Evolutionary conservation across 2,888 invertebrate species (phyloP), one percentile per base, ranked within the genome.

Genomic region (Platycnemis pennipes): DNA sequence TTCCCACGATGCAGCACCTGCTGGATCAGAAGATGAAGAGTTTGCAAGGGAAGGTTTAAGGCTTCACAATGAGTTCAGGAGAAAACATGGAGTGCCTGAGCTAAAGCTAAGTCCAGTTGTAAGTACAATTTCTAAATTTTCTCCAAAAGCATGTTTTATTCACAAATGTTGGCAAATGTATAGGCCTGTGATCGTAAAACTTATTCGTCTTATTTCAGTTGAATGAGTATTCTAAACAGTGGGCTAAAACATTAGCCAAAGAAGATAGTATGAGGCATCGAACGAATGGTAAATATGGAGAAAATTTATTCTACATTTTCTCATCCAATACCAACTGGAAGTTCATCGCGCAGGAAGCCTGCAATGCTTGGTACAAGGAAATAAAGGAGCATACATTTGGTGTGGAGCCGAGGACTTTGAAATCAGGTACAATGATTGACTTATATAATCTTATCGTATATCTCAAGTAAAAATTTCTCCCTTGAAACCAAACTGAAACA

Each of bases 281-380:
- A 77, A 97, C 97, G 0, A 97, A 97, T 95, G 97, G 97, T 95
- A 97, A 97, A 46, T 98, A 97, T 94, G 96, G 96, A 37, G 95
- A 95, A 94, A 95, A 95, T 96, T 97, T 98, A 94, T 98, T 97
- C 96, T 97, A 97, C 94, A 97, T 98, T 94, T 98, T 98, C 97
- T 97, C 98, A 89, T 97, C 97, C 16, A 97, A 98, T 95, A 97
- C 98, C 0, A 97, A 97, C 95, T 96, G 97, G n/a, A 97, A 97
- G 95, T 97, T 98, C 26, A 97, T 97, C 91, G 98, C 98, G 31
- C 97, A 97, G 95, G 98, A 98, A 95, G 98, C 98, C 31, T 97
- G 98, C 7, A 97, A 98, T 4, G 97, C 97, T 96, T 98, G 98
- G 98, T 98, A 98, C 96, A 97, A 97, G 69, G 98, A 98, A 96